Evolutionary conservation across 2,797 vertebrate species (phyloP).

Genomic region (Syndactyla subalaris): DNA sequence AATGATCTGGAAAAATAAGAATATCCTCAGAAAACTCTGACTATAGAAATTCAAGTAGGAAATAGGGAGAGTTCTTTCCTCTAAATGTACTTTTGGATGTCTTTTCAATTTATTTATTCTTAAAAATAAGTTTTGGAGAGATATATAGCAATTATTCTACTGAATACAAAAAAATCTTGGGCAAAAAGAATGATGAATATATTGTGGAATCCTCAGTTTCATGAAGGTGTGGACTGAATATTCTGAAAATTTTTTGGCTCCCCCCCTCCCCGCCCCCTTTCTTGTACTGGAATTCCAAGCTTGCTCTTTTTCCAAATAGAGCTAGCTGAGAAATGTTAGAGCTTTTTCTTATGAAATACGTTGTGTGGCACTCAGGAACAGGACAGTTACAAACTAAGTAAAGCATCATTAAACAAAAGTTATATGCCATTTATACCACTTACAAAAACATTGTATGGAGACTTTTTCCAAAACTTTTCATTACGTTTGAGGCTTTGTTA

Average conservation of each 20-base stretch:
- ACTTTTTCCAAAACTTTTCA: not conserved
- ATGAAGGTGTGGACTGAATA: not conserved
- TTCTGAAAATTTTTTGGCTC: not conserved
- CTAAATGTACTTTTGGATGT: not conserved
- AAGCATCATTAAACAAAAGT: not conserved
- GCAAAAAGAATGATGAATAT: not conserved
- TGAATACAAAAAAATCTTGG: not conserved
- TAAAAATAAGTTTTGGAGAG: not conserved
- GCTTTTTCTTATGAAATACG: not conserved
- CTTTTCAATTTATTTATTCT: not conserved
- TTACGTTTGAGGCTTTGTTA: not conserved
- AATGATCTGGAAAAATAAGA: not conserved
- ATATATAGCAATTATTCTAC: not conserved
- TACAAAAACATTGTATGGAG: not conserved
- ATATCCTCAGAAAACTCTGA: not conserved
- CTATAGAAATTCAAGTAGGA: not conserved
- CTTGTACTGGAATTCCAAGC: not conserved
- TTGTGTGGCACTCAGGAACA: not conserved
- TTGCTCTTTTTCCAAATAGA: not conserved
- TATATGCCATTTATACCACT: not conserved
- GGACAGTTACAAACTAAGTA: not conserved
- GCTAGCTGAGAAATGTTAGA: not conserved
- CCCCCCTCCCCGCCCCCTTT: not conserved
- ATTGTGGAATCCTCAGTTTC: not conserved
- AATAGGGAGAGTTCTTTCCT: not conserved